Base-by-base conservation (phyloP, 2,113 vertebrate species). In the Zosterops borbonicus region DNA sequence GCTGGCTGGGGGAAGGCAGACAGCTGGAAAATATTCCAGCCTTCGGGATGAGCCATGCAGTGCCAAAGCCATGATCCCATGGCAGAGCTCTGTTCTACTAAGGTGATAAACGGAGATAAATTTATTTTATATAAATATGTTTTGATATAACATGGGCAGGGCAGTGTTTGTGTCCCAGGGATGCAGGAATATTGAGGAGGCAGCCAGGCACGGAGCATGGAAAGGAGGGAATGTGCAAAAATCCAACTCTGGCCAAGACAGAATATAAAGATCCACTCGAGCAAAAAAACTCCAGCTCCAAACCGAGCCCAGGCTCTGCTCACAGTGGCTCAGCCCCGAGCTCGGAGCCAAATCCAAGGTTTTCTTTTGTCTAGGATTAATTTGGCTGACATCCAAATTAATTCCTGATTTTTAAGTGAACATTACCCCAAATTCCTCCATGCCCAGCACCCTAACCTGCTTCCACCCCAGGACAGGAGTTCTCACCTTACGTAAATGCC, bases 131-230 rank as follows among this genome's bases (percentile, higher is more conserved):
- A 14, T 12, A 27, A 29, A 20, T 44, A 2, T 21, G 1, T 8
- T 52, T 46, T 79, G 73, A 31, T 19, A 4, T 21, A 21, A 2
- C 19, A 14, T 3, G n/a, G 76, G 17, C 29, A 52, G 44, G 31
- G 49, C 37, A 60, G 60, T 0, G 2, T 41, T 89, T 37, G 46
- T 29, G 22, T 55, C 46, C 18, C 5, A 11, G 44, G 25, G 17
- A 79, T 3, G 0, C 0, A 0, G 39, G 14, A 90, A 8, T 39
- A 47, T 2, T 0, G 8, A 83, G n/a, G 29, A 87, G 2, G 16
- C 24, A 81, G 71, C 59, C 2, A 0, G 13, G 12, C 35, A 35
- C 1, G 0, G 53, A 52, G 35, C 15, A 10, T 0, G 0, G 14
- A 42, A 64, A 28, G 6, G 24, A 44, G 13, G 17, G 50, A 80